Conservation (phyloP, 2,113 vertebrate genomes). For the Phaethornis superciliosus region DNA sequence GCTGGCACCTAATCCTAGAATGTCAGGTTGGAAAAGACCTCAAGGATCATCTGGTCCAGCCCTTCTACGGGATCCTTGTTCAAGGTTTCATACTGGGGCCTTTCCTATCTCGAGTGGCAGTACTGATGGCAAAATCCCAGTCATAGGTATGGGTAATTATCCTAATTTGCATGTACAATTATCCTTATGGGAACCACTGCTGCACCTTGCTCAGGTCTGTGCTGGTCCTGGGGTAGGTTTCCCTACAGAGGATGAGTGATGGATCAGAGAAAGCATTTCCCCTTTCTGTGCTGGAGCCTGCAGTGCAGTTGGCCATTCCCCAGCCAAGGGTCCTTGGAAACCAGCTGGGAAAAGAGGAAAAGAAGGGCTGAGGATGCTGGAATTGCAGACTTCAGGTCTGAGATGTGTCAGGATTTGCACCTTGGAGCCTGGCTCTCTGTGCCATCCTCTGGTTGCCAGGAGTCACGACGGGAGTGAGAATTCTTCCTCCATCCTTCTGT, state of each 20-base stretch:
- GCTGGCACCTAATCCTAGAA: no score
- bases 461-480: neutral
- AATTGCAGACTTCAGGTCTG: neutral
- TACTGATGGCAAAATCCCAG: neutral
- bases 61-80: neutral
- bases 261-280: neutral
- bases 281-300: accelerated
- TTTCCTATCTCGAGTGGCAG: neutral
- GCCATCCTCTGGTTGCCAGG: neutral
- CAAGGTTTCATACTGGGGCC: neutral
- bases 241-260: neutral
- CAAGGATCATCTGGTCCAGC: no score
- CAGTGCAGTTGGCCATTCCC: accelerated
- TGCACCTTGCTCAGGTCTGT: neutral
- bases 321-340: neutral
- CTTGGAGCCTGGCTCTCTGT: neutral
- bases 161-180: neutral
- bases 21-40: no score
- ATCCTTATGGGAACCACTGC: neutral
- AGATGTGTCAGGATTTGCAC: neutral
- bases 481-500: neutral
- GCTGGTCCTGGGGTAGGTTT: neutral
- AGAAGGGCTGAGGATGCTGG: neutral
- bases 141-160: neutral
- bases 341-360: neutral